Percentiles rank a stretch among this genome's conserved stretches.
Conservation (phyloP, 1,140 invertebrate species). For the Macrosteles quadrilineatus region DNA sequence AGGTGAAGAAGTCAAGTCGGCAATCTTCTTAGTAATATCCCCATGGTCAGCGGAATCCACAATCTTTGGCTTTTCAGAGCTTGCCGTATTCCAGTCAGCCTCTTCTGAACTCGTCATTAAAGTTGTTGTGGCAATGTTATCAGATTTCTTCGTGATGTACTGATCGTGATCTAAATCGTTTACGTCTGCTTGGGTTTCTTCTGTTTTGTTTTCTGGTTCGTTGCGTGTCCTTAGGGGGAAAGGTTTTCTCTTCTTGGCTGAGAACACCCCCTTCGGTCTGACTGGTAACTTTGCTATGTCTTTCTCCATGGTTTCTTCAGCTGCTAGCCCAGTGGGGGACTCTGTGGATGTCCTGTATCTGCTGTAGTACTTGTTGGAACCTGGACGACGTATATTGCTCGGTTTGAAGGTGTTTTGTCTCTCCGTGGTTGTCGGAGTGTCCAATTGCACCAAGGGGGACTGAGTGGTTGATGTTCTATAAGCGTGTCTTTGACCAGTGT, state of each 20-base stretch:
- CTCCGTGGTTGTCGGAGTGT: slow-evolving; percentile 43
- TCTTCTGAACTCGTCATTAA: slow-evolving; percentile 37
- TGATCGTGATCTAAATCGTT: slow-evolving; percentile 14
- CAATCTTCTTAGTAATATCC: slow-evolving; percentile 49
- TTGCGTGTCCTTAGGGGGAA: slow-evolving; percentile 27
- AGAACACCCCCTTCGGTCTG: slow-evolving; percentile 40
- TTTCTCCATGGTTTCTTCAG: slow-evolving; percentile 26
- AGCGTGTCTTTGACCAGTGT: slow-evolving; percentile 20
- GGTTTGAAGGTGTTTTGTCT: slow-evolving; percentile 46
- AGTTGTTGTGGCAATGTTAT: slow-evolving; percentile 38
- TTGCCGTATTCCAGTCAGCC: slow-evolving; percentile 28
- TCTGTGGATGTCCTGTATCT: slow-evolving; percentile 42
- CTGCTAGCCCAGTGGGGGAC: slow-evolving; percentile 15
- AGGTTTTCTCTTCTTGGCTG: slow-evolving; percentile 44
- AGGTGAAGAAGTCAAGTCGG: slow-evolving; percentile 56
- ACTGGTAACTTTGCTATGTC: slow-evolving; percentile 20
- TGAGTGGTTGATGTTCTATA: slow-evolving; percentile 37
- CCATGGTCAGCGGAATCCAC: slow-evolving; percentile 48
- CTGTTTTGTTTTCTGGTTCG: slow-evolving; percentile 11
- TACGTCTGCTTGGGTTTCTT: slow-evolving; percentile 31
- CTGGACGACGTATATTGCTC: slow-evolving; percentile 45
- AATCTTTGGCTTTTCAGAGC: slow-evolving; percentile 21
- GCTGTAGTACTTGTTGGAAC: slow-evolving; percentile 45
- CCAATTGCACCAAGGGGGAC: neutral
- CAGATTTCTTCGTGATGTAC: slow-evolving; percentile 36